These are phyloP conservation scores for Megaceryle alcyon DNA, from an alignment of 2,797 vertebrate species.

Conservation along the genomic window DNA sequence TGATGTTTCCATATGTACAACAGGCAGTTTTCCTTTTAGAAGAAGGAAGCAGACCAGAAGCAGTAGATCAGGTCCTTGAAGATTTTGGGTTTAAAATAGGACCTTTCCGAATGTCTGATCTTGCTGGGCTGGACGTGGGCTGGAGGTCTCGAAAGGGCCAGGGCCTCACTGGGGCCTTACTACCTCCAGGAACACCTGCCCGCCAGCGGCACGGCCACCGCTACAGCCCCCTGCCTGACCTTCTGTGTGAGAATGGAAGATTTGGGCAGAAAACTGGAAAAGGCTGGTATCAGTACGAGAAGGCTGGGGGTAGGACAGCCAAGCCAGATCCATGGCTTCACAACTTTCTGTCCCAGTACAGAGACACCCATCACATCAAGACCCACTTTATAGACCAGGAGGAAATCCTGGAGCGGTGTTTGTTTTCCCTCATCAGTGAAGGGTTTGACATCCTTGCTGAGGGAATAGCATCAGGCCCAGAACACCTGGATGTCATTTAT, in stretches of 20 bases:
- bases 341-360: constrained; percentile 84
- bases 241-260: constrained; percentile 87
- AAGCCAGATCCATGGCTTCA: constrained; percentile 86
- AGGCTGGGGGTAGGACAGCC: constrained; percentile 78
- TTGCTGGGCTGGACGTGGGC: constrained; percentile 90
- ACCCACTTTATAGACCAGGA: constrained; percentile 77
- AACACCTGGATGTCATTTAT: constrained; percentile 91
- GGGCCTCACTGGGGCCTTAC: constrained; percentile 73
- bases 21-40: constrained; percentile 89
- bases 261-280: constrained; percentile 89
- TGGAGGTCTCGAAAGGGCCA: constrained; percentile 85
- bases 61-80: constrained; percentile 85
- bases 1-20: constrained; percentile 81
- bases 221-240: constrained; percentile 90
- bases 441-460: constrained; percentile 90
- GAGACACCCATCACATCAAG: constrained; percentile 78
- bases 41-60: constrained; percentile 89
- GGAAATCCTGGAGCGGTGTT: constrained; percentile 89
- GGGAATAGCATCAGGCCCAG: constrained; percentile 85
- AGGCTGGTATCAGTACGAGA: constrained; percentile 92
- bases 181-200: constrained; percentile 67
- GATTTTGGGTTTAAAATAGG: constrained; percentile 93
- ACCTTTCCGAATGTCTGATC: constrained; percentile 87
- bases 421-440: constrained; percentile 89
- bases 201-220: constrained; percentile 76